A percentile compares a stretch with the other conserved stretches of the same genome.
phyloP scores from a whole-genome alignment of 2,797 vertebrate genomes.

The Molossus alvarezi region DNA sequence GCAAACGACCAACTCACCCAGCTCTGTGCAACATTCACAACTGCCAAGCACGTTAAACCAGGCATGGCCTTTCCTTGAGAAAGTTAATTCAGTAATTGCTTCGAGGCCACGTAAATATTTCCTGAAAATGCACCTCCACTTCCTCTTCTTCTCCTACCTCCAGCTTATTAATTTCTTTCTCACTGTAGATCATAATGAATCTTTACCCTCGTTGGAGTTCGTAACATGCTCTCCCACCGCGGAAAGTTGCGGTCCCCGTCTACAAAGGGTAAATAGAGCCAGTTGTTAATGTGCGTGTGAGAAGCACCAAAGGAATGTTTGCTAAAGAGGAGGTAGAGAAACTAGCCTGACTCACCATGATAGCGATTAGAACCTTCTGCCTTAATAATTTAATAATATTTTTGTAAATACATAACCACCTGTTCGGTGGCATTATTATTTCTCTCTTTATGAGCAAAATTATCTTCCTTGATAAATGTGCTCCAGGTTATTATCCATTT shows the following conservation, averaged over 20 bases:
- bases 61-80: conserved; percentile 58
- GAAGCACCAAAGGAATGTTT: conserved; percentile 87
- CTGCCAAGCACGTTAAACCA: conserved; percentile 73
- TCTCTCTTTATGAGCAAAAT: conserved; percentile 58
- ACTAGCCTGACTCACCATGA: conserved; percentile 68
- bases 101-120: conserved; percentile 7
- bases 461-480: conserved; percentile 68
- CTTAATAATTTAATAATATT: conserved; percentile 53
- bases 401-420: conserved; percentile 27
- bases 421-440: conserved; percentile 62
- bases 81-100: conserved; percentile 56
- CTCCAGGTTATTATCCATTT: conserved; percentile 5
- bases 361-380: conserved; percentile 49
- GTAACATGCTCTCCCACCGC: not conserved
- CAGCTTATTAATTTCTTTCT: not conserved
- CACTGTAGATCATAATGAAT: not conserved
- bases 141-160: not conserved
- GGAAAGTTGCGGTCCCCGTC: not conserved
- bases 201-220: not conserved
- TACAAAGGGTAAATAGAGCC: conserved; percentile 67
- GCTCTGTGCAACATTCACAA: conserved; percentile 16
- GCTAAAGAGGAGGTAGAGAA: conserved; percentile 82
- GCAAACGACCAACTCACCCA: conserved; percentile 81
- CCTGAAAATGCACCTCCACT: conserved; percentile 41
- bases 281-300: conserved; percentile 82